Conservation (phyloP, 1,140 invertebrate species). For the Phthorimaea operculella region DNA sequence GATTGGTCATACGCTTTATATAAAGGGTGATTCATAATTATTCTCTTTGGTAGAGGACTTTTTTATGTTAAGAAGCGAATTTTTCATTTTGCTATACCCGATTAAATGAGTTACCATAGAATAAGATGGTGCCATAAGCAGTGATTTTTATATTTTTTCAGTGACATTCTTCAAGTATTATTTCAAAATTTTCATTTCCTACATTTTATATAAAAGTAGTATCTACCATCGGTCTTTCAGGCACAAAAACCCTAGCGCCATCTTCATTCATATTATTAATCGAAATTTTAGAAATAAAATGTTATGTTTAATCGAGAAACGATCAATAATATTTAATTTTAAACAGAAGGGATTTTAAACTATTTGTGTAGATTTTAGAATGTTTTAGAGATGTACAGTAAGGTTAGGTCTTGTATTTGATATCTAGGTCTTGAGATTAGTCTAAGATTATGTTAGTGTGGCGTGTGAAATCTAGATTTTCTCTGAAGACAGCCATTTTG, state of each 20-base stretch:
- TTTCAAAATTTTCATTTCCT: neutral
- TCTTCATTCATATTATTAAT: conserved; percentile 9
- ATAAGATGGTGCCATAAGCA: conserved; percentile 61
- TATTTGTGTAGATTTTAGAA: conserved; percentile 2
- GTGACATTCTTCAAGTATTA: neutral
- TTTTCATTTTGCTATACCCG: conserved; percentile 34
- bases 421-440: conserved; percentile 8
- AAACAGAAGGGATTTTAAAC: neutral
- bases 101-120: conserved; percentile 56
- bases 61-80: conserved; percentile 16
- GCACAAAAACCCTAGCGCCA: neutral
- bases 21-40: conserved; percentile 9
- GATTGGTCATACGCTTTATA: conserved; percentile 46
- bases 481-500: conserved; percentile 1
- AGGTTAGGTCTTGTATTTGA: conserved; percentile 19
- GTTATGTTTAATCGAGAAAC: neutral
- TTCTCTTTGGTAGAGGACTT: conserved; percentile 6
- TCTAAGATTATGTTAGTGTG: neutral
- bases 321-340: conserved; percentile 1
- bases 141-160: conserved; percentile 3
- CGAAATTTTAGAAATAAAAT: conserved; percentile 2
- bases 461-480: conserved; percentile 1
- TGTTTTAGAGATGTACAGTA: conserved; percentile 28
- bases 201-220: neutral
- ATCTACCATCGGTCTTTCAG: neutral